Evolutionary conservation across 2,113 vertebrate genomes (phyloP).

Genomic region (Calcarius ornatus): DNA sequence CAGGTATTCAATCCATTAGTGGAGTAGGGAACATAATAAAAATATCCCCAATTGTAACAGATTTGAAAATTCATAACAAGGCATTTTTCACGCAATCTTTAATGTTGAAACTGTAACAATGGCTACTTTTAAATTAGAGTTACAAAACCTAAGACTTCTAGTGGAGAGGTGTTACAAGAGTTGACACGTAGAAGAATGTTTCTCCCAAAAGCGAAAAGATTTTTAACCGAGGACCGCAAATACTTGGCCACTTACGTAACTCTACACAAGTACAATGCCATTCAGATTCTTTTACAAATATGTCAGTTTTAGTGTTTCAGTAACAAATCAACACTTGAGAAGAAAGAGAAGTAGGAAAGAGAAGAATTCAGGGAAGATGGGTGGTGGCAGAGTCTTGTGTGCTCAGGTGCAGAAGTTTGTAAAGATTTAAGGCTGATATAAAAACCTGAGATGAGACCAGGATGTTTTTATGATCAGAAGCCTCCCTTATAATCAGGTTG

Average conservation of each 20-base stretch:
- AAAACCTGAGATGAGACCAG: background rate
- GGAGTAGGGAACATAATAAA: background rate
- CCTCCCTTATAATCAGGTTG: background rate
- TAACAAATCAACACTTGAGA: background rate
- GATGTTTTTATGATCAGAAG: background rate
- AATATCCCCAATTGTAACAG: background rate
- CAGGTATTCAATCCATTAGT: background rate
- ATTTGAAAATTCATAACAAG: background rate
- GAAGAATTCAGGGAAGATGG: background rate
- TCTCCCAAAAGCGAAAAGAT: background rate
- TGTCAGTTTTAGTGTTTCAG: slow-evolving; percentile 42
- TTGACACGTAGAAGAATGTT: background rate
- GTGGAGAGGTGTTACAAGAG: background rate
- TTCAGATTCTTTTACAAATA: background rate
- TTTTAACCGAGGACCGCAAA: background rate
- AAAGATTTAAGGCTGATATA: background rate
- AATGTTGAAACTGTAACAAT: slow-evolving; percentile 24
- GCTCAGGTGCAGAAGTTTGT: background rate
- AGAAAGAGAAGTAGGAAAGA: background rate
- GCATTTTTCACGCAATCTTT: background rate
- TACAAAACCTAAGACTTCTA: background rate
- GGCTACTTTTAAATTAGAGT: background rate
- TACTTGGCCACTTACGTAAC: background rate
- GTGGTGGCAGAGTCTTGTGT: background rate
- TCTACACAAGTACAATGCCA: background rate